Percentiles rank a stretch among this genome's conserved stretches.
Evolutionary conservation across 1,140 invertebrate species (phyloP).

Genomic region (Rhynchophorus ferrugineus): DNA sequence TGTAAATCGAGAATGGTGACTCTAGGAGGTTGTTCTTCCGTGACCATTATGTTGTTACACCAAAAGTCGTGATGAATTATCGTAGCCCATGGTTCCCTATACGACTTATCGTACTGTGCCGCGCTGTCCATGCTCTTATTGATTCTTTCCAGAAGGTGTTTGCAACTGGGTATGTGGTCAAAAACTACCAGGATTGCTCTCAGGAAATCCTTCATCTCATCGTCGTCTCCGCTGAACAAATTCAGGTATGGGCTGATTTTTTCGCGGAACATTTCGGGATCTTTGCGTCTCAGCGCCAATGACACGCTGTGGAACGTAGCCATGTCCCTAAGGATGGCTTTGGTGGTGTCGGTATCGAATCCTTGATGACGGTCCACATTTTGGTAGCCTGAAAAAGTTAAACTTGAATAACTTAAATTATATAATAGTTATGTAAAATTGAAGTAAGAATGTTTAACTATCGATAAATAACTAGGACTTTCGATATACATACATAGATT

Average conservation of each 20-base stretch:
- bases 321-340: slow-evolving; percentile 39
- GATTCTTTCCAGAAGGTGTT: slow-evolving; percentile 5
- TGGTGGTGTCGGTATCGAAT: slow-evolving; percentile 42
- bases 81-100: slow-evolving; percentile 43
- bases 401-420: no score
- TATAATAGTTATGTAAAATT: no score
- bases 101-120: neutral
- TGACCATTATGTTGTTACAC: slow-evolving; percentile 52
- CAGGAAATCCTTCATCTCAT: neutral
- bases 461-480: no score
- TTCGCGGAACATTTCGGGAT: slow-evolving; percentile 41
- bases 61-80: slow-evolving; percentile 51
- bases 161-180: slow-evolving; percentile 9
- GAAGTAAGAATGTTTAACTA: no score
- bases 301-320: slow-evolving; percentile 48
- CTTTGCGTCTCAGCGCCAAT: slow-evolving; percentile 42
- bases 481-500: no score
- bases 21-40: slow-evolving; percentile 27
- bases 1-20: slow-evolving; percentile 13
- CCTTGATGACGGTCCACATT: slow-evolving; percentile 40
- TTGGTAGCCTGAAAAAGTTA: slow-evolving; percentile 38
- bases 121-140: neutral
- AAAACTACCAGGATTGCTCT: neutral
- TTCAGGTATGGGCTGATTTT: slow-evolving; percentile 30
- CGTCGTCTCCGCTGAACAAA: neutral